phyloP scores from a whole-genome alignment of 2,113 vertebrate species.

The Carlito syrichta region DNA sequence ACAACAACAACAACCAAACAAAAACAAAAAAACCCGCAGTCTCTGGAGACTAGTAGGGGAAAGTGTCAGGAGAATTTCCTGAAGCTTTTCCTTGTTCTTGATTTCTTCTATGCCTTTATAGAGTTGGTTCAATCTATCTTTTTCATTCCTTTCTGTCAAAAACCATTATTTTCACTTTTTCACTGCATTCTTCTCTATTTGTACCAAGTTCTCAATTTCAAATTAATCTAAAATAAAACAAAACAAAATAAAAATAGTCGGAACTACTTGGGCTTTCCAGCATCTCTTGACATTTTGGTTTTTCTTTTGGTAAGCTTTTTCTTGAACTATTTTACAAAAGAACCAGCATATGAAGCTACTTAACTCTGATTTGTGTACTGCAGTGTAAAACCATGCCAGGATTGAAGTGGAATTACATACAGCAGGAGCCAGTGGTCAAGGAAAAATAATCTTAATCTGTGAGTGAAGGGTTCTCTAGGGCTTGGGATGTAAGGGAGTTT shows the following conservation, averaged over 20 bases:
- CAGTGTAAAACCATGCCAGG: background rate
- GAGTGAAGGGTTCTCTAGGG: background rate
- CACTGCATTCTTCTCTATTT: background rate
- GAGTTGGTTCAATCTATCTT: background rate
- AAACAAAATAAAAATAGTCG: too few relatives aligned
- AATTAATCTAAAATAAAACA: background rate
- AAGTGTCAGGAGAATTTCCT: background rate
- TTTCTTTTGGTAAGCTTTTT: background rate
- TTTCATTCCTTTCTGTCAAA: background rate
- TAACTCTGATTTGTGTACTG: background rate
- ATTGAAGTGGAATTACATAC: background rate
- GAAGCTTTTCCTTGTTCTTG: background rate
- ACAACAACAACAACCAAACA: background rate
- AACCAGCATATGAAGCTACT: background rate
- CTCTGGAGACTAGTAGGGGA: background rate
- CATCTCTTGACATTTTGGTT: background rate
- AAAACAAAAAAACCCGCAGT: too few relatives aligned
- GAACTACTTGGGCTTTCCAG: background rate
- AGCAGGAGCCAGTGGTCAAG: background rate
- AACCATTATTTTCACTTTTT: conserved; percentile 15
- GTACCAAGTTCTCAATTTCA: background rate
- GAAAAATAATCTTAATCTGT: background rate
- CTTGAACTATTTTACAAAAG: background rate
- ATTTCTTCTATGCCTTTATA: background rate
- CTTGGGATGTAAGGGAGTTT: background rate